Base-by-base conservation (phyloP, 2,888 invertebrate species). In the Aromia moschata region DNA sequence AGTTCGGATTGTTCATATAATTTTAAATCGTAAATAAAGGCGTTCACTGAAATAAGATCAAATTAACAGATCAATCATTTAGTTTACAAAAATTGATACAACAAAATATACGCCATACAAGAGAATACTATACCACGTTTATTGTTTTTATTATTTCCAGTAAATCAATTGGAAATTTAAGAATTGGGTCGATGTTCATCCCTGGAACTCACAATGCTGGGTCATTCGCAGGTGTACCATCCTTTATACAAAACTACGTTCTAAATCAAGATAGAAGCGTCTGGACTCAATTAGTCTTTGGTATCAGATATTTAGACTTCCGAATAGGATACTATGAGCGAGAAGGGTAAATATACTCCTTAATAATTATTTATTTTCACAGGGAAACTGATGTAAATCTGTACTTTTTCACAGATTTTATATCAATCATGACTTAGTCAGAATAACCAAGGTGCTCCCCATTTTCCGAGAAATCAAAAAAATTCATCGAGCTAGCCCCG, bases 211-310 rank as follows among this genome's bases (percentile, higher is more conserved):
- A 91, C 72, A 88, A 90, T 75, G 86, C 89, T 0, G 89, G 87
- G 2, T 83, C 85, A 67, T 82, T 31, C 82, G 81, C 82, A 84
- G 81, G 69, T 83, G 81, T 75, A 75, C 81, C 77, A 82, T 74
- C 77, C n/a, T 73, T 79, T 54, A 67, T 80, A 18, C 74, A 77
- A 58, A 75, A 77, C 44, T 85, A 83, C 65, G 74, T 84, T 20
- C 73, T 84, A 49, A 87, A 87, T 37, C 94, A 94, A 78, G 92
- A 93, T 76, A 86, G 91, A 58, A 88, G 88, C 72, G 84, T 94
- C 46, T 93, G 92, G 90, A 87, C 88, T 0, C 94, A 94, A 74
- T 83, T 94, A n/a, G 89, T 92, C 0, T 89, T 91, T 75, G 94
- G 94, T 51, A 89, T 93, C 71, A 84, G 94, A 74, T 93, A 92